These are phyloP conservation scores for Sebastes schlegelii DNA, from an alignment of 2,113 vertebrate genomes.

Conservation along the genomic window DNA sequence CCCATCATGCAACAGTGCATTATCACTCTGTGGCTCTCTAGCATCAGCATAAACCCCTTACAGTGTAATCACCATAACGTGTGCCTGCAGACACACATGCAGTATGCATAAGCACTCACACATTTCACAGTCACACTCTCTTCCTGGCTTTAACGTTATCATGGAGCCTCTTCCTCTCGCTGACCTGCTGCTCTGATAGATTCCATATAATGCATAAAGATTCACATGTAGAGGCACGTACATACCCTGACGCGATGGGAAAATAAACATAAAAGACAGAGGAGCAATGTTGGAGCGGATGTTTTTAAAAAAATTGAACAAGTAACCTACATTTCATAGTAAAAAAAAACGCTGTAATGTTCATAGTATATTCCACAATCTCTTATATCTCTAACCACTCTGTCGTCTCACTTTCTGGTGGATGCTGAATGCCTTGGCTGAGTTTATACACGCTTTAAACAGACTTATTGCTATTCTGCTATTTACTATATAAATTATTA, in stretches of 20 bases:
- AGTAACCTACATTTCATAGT: conserved; percentile 34
- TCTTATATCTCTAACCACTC: neutral
- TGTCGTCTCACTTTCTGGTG: conserved; percentile 23
- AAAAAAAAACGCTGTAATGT: neutral
- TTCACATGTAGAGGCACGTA: conserved; percentile 8
- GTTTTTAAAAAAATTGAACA: neutral
- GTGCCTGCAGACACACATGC: conserved; percentile 29
- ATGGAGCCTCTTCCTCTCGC: neutral
- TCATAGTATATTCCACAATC: conserved; percentile 2
- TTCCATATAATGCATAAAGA: conserved; percentile 10
- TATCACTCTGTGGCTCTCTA: conserved; percentile 57
- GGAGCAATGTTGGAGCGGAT: neutral
- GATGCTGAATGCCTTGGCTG: conserved; percentile 7
- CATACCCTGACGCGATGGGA: neutral
- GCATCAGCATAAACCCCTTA: conserved; percentile 75
- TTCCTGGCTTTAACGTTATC: conserved; percentile 26
- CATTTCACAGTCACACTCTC: conserved; percentile 32
- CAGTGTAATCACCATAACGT: conserved; percentile 64
- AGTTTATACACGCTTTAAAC: conserved; percentile 4
- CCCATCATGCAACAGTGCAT: conserved; percentile 74
- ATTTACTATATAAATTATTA: conserved; percentile 5
- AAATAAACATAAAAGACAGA: neutral
- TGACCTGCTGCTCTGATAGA: conserved; percentile 1
- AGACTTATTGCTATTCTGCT: conserved; percentile 8
- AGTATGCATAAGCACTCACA: neutral